Conservation (phyloP, 2,888 invertebrate species). For the Melinopterus prodromus region DNA sequence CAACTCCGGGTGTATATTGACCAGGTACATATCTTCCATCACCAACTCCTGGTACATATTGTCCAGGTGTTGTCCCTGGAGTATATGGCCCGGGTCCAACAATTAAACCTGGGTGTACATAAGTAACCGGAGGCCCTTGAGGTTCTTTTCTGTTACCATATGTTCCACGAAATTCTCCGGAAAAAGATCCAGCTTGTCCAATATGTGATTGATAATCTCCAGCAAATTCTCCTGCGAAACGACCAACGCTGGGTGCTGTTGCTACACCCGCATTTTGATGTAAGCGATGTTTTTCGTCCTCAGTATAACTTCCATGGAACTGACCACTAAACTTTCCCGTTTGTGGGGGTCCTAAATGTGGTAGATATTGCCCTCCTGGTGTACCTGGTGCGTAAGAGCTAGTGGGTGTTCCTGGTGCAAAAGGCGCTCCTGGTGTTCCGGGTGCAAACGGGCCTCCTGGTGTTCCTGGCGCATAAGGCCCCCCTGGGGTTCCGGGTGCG, state of each 20-base stretch:
- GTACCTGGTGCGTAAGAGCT: constrained; percentile 31
- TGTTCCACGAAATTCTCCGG: constrained; percentile 39
- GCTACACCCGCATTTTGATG: constrained; percentile 21
- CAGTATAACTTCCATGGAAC: constrained; percentile 36
- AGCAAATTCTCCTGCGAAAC: constrained; percentile 42
- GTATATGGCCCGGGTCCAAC: constrained; percentile 11
- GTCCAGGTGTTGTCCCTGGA: not conserved
- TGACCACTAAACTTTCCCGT: constrained; percentile 30
- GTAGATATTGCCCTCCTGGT: constrained; percentile 33
- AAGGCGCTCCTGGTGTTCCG: constrained; percentile 21
- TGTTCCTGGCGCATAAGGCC: constrained; percentile 33
- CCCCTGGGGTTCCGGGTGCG: constrained; percentile 31
- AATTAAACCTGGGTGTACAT: constrained; percentile 32
- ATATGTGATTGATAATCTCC: constrained; percentile 42
- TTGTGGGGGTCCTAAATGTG: constrained; percentile 19
- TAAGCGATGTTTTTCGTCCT: constrained; percentile 7
- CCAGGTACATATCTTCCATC: constrained; percentile 20
- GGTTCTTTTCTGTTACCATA: constrained; percentile 35
- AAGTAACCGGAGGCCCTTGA: constrained; percentile 37
- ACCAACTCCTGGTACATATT: constrained; percentile 23
- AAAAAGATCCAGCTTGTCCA: constrained; percentile 41
- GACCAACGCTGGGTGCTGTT: constrained; percentile 37
- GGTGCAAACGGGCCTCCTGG: constrained; percentile 31
- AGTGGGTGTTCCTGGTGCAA: constrained; percentile 12
- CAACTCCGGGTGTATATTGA: constrained; percentile 15